Percentiles rank a stretch among this genome's conserved stretches.
These are phyloP conservation scores for Pollenia griseotomentosa DNA, from an alignment of 2,888 invertebrate genomes.

Conservation along the genomic window DNA sequence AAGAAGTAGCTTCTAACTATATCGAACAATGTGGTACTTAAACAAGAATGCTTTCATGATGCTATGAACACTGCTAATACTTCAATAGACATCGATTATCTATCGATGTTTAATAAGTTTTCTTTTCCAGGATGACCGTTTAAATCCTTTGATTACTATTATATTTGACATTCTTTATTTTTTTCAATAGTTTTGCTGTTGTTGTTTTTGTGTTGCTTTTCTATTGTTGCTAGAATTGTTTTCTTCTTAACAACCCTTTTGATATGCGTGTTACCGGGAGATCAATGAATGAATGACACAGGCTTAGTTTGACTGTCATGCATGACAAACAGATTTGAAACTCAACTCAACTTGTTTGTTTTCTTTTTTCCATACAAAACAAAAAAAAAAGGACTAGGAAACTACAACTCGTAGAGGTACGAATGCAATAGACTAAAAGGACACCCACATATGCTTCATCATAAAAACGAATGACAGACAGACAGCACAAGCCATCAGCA, in stretches of 20 bases:
- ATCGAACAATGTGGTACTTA: background rate
- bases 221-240: constrained; percentile 33
- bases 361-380: background rate
- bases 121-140: constrained; percentile 66
- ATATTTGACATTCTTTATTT: constrained; percentile 14
- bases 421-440: constrained; percentile 37
- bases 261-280: constrained; percentile 41
- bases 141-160: constrained; percentile 71
- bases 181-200: background rate
- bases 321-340: constrained; percentile 72
- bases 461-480: constrained; percentile 6
- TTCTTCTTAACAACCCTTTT: constrained; percentile 70
- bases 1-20: too few species aligned
- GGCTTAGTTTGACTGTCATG: constrained; percentile 71
- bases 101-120: constrained; percentile 68
- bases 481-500: constrained; percentile 3
- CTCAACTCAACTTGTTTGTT: constrained; percentile 59
- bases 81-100: constrained; percentile 74
- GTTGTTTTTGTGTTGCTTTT: background rate
- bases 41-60: background rate
- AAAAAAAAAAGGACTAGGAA: constrained; percentile 27
- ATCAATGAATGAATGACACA: constrained; percentile 59
- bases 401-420: constrained; percentile 12
- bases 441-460: constrained; percentile 65
- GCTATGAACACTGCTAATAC: constrained; percentile 39